Conservation (phyloP, 2,888 invertebrate genomes). For the Sisyra terminalis region DNA sequence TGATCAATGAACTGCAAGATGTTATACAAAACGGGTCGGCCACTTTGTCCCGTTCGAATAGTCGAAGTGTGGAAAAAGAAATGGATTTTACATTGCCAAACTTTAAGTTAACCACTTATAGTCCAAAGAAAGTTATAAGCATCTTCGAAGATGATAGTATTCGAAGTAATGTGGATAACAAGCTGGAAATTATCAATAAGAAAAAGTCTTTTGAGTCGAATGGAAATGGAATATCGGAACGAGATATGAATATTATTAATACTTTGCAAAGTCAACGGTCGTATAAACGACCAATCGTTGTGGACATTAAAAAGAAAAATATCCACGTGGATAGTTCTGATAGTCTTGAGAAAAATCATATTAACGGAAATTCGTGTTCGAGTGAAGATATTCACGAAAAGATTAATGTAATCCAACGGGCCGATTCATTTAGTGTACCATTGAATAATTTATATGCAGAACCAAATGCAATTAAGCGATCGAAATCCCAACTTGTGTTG, state of each 20-base stretch:
- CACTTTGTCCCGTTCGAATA: conserved; percentile 8
- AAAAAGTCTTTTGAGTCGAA: neutral
- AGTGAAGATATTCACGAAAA: conserved; percentile 7
- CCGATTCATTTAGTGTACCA: conserved; percentile 8
- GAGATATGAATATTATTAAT: conserved; percentile 8
- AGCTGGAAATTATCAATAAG: conserved; percentile 6
- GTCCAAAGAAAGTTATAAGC: conserved; percentile 24
- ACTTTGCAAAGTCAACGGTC: neutral
- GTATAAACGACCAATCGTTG: conserved; percentile 2
- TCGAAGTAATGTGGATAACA: conserved; percentile 21
- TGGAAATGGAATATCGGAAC: conserved; percentile 6
- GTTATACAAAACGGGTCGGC: conserved; percentile 13
- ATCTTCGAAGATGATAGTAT: conserved; percentile 29
- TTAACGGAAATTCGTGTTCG: conserved; percentile 10
- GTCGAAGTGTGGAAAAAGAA: conserved; percentile 4
- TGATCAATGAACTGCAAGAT: conserved; percentile 17
- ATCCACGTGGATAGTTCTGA: neutral
- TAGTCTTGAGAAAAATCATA: conserved; percentile 4
- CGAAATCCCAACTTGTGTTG: conserved; percentile 27
- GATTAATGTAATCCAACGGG: conserved; percentile 14
- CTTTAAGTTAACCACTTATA: conserved; percentile 28
- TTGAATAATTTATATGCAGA: conserved; percentile 16
- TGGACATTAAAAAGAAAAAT: conserved; percentile 4
- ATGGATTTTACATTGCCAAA: conserved; percentile 20
- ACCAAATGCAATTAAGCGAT: conserved; percentile 25